phyloP scores from a whole-genome alignment of 2,797 vertebrate species.

The Petrocephalus schoutedeni region DNA sequence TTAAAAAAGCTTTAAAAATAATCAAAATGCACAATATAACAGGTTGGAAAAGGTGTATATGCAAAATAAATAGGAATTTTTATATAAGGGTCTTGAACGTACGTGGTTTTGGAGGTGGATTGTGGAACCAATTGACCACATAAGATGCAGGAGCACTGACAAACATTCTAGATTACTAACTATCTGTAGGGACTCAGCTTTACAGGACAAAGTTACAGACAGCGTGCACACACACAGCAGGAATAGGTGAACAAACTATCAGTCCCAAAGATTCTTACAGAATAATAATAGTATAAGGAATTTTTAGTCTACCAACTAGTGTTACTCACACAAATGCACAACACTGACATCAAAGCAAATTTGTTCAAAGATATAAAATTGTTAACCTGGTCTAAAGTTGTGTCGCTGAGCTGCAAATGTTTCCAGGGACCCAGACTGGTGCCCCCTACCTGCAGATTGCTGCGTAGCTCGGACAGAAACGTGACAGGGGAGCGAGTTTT shows the following conservation, averaged over 20 bases:
- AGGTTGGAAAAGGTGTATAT: background rate
- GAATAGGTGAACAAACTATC: background rate
- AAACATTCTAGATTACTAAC: background rate
- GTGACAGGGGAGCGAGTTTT: conserved; percentile 97
- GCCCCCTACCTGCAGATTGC: conserved; percentile 84
- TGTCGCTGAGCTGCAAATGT: conserved; percentile 27
- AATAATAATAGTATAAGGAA: background rate
- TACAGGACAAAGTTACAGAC: background rate
- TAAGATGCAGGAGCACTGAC: background rate
- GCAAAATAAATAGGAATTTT: background rate
- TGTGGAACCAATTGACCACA: background rate
- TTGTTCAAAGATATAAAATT: conserved; percentile 27
- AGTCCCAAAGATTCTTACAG: background rate
- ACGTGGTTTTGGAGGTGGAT: background rate
- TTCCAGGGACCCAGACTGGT: conserved; percentile 29
- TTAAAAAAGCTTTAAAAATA: background rate
- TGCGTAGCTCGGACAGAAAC: conserved; percentile 92
- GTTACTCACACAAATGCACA: conserved; percentile 11
- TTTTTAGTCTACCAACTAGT: background rate
- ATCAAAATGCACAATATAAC: background rate
- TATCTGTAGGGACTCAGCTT: background rate
- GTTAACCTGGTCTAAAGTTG: conserved; percentile 20
- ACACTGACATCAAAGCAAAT: background rate
- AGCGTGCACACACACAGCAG: background rate
- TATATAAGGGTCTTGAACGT: background rate